phyloP scores from a whole-genome alignment of 2,113 vertebrate species.

The Amia ocellicauda region DNA sequence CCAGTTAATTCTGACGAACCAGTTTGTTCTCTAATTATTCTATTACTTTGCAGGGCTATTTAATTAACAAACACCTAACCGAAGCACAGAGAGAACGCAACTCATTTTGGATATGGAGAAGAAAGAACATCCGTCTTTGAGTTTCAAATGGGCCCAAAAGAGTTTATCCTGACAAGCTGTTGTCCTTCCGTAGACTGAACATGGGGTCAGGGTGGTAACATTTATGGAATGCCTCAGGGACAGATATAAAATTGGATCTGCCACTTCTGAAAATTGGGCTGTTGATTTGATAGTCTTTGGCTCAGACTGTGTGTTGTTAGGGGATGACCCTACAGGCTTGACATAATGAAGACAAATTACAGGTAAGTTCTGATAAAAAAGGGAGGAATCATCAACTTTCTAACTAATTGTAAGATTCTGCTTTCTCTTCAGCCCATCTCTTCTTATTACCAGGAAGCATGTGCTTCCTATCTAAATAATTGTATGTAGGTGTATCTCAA shows the following conservation, averaged over 20 bases:
- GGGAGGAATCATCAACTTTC: too few species aligned
- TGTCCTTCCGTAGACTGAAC: conserved; percentile 40
- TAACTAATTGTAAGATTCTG: conserved; percentile 2
- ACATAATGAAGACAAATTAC: conserved; percentile 69
- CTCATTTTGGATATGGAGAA: neutral
- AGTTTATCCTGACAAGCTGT: conserved; percentile 26
- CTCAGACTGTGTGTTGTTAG: conserved; percentile 53
- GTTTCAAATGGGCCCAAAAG: conserved; percentile 39
- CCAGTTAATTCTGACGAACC: too few species aligned
- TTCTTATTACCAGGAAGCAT: too few species aligned
- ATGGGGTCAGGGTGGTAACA: conserved; percentile 64
- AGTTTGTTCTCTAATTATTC: too few species aligned
- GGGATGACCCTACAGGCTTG: conserved; percentile 59
- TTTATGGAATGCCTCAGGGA: conserved; percentile 62
- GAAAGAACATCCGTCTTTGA: conserved; percentile 11
- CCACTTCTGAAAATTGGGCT: conserved; percentile 71
- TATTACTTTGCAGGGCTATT: too few species aligned
- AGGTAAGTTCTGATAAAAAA: conserved; percentile 35
- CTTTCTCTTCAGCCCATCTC: neutral
- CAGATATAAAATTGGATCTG: conserved; percentile 71
- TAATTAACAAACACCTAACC: neutral
- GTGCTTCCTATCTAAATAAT: too few species aligned
- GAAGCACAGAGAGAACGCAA: neutral
- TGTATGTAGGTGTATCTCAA: too few species aligned
- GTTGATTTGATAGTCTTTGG: conserved; percentile 68